Percentiles rank a stretch among this genome's conserved stretches.
Evolutionary conservation across 1,140 invertebrate genomes (phyloP).

Genomic region (Drosophila sturtevanti): DNA sequence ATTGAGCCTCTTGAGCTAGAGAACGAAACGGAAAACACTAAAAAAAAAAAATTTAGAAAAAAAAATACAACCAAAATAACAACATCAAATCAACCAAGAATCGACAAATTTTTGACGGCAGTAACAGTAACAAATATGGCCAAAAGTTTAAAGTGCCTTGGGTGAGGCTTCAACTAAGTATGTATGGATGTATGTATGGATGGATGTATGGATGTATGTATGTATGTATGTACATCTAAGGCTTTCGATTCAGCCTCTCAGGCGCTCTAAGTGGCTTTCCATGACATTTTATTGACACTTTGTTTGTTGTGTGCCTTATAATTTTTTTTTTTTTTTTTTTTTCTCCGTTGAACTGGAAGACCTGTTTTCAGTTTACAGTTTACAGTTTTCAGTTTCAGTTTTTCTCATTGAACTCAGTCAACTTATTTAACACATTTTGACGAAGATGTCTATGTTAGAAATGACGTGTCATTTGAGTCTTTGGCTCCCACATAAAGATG

Average conservation of each 20-base stretch:
- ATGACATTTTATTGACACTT: constrained; percentile 78
- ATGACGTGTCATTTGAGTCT: constrained; percentile 76
- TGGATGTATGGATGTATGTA: background rate
- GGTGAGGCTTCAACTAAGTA: constrained; percentile 48
- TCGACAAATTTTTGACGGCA: constrained; percentile 63
- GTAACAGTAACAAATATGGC: constrained; percentile 54
- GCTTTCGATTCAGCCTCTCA: constrained; percentile 16
- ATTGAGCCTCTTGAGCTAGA: constrained; percentile 66
- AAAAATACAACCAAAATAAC: background rate
- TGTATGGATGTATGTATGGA: background rate
- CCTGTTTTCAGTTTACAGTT: constrained; percentile 51
- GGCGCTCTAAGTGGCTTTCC: constrained; percentile 67
- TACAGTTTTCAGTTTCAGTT: constrained; percentile 23
- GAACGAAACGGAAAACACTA: constrained; percentile 46
- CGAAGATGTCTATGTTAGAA: constrained; percentile 77
- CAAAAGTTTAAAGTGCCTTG: constrained; percentile 52
- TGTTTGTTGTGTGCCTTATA: background rate
- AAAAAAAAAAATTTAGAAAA: constrained; percentile 9
- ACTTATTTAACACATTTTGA: constrained; percentile 68
- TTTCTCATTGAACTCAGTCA: constrained; percentile 50
- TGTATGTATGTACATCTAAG: background rate
- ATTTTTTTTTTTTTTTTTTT: constrained; percentile 20
- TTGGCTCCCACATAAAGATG: constrained; percentile 70
- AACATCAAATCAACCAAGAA: constrained; percentile 36
- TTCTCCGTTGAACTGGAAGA: constrained; percentile 47